A percentile compares a stretch with the other conserved stretches of the same genome.
Conservation (phyloP, 2,888 invertebrate genomes). For the Pimpla rufipes region DNA sequence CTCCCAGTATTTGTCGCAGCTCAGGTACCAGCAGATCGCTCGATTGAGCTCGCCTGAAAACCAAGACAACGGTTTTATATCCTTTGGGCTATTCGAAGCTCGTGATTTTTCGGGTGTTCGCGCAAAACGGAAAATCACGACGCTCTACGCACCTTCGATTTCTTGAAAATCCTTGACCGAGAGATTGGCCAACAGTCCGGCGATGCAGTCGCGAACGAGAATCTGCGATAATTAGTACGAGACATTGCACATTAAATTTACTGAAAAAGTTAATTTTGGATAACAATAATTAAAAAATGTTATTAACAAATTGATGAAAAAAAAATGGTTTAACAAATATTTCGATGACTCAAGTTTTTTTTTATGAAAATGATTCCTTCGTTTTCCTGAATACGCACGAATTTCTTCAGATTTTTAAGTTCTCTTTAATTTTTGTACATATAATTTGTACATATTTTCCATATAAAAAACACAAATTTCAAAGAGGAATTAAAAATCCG, state of each 20-base stretch:
- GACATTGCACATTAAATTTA: too few species aligned
- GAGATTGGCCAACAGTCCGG: conserved; percentile 92
- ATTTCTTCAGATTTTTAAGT: too few species aligned
- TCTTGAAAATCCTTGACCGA: conserved; percentile 94
- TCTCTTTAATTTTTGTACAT: not conserved
- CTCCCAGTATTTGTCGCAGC: conserved; percentile 97
- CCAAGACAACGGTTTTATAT: conserved; percentile 1
- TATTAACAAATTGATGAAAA: too few species aligned
- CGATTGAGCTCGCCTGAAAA: conserved; percentile 93
- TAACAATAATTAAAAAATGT: too few species aligned
- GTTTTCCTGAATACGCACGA: too few species aligned
- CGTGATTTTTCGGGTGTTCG: not conserved
- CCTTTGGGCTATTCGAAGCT: not conserved
- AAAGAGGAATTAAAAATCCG: too few species aligned
- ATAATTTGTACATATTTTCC: too few species aligned
- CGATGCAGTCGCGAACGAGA: conserved; percentile 93
- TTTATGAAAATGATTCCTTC: too few species aligned
- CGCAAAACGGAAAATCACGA: not conserved
- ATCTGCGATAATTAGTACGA: conserved; percentile 83
- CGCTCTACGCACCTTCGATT: conserved; percentile 90
- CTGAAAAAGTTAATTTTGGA: too few species aligned
- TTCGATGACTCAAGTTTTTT: too few species aligned
- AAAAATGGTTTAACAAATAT: too few species aligned
- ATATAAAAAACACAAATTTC: too few species aligned
- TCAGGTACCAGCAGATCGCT: conserved; percentile 96